Evolutionary conservation across 2,113 vertebrate species (phyloP), one percentile per base, ranked within the genome.

Genomic region (Pelobates fuscus): DNA sequence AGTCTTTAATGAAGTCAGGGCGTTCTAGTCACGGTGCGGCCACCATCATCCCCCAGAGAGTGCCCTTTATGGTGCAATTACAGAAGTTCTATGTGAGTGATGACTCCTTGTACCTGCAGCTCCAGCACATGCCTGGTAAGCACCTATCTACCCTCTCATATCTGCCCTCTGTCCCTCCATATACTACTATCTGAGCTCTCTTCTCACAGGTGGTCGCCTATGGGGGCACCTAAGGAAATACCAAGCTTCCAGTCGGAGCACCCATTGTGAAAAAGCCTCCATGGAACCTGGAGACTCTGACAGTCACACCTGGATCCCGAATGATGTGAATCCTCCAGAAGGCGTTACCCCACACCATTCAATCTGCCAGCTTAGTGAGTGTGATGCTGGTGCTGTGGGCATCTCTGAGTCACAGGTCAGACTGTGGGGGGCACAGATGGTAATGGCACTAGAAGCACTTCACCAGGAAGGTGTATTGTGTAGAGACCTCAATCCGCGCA

Each of bases 401-500:
- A 87, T 95, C 73, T 86, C 88, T 0, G 95, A 98, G 72, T 86
- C 90, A 12, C 91, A 95, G 79, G 94, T 94, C 71, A 89, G 85
- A 29, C 85, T 93, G 14, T 99, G 96, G 96, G 96, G 93, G 1
- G 95, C 97, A 0, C 94, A 99, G 90, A 90, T 93, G 17, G 87
- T 99, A 24, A 76, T 98, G 84, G 95, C 95, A 2, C 83, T 99
- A 72, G 97, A 98, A 75, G 95, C 93, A 15, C 91, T 99, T 70
- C 97, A 99, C 59, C 88, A 98, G 77, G 96, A 99, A 81, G 96
- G 96, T 21, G 84, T 99, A n/a, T 66, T 99, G 71, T 99, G 97
- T 85, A 89, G 88, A 44, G 97, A 99, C 77, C 94, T 99, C 78
- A 99, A 96, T 78, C 97, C 97, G n/a, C 92, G 89, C 81, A 99